Percentiles rank a stretch among this genome's conserved stretches.
These are phyloP conservation scores for Apodemia mormo DNA, from an alignment of 2,888 invertebrate genomes.

Conservation along the genomic window DNA sequence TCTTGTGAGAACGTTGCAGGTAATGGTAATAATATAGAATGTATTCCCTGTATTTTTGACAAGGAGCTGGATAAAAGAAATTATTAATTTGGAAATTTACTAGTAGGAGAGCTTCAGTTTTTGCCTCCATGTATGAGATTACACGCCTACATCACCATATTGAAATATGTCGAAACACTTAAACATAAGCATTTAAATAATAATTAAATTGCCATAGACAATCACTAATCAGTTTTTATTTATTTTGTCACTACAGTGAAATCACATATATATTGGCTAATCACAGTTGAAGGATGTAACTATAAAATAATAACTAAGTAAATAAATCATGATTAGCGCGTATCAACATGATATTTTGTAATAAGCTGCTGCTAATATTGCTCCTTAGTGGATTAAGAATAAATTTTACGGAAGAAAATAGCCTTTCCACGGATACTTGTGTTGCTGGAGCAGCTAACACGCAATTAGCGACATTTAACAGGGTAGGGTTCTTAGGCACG, in stretches of 20 bases:
- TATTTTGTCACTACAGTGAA: not conserved
- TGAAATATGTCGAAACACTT: too few relatives aligned
- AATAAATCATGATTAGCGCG: constrained; percentile 16
- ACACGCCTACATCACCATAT: too few relatives aligned
- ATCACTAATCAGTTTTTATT: constrained; percentile 15
- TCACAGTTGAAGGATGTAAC: not conserved
- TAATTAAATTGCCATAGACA: not conserved
- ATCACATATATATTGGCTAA: not conserved
- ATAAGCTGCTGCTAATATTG: constrained; percentile 14
- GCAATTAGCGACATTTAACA: not conserved
- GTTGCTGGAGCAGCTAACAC: not conserved
- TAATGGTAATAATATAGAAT: too few relatives aligned
- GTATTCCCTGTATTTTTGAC: not conserved
- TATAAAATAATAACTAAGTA: constrained; percentile 4
- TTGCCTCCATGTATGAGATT: too few relatives aligned
- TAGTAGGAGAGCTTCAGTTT: too few relatives aligned
- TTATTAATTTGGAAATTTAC: too few relatives aligned
- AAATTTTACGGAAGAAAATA: constrained; percentile 21
- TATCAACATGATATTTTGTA: constrained; percentile 18
- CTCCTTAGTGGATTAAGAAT: constrained; percentile 9
- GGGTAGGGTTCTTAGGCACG: constrained; percentile 5
- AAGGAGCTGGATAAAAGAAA: too few relatives aligned
- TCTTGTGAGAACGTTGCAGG: too few relatives aligned
- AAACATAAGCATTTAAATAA: not conserved
- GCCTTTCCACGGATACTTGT: not conserved